Conservation (phyloP, 2,888 invertebrate genomes). For the Strigamia transsilvanica region DNA sequence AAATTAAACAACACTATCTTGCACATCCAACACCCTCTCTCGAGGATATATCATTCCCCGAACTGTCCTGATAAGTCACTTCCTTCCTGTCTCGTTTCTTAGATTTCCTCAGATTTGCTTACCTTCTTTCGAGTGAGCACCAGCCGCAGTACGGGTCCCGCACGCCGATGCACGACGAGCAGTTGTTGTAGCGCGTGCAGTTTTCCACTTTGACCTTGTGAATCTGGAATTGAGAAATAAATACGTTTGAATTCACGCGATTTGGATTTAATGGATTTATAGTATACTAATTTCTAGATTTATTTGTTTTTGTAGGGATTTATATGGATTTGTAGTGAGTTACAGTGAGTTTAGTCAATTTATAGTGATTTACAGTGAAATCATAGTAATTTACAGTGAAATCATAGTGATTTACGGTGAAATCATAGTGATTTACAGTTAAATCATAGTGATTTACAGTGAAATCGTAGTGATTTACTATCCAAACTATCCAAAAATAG, state of each 20-base stretch:
- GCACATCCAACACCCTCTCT: background rate
- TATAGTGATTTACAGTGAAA: too few relatives aligned
- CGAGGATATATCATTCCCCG: constrained; percentile 12
- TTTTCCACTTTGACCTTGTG: constrained; percentile 84
- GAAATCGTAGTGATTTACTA: too few relatives aligned
- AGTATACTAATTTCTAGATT: too few relatives aligned
- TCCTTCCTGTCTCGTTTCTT: background rate
- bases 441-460: too few relatives aligned
- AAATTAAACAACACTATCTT: constrained; percentile 19
- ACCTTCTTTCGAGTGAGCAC: constrained; percentile 90
- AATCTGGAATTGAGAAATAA: constrained; percentile 68
- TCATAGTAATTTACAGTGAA: too few relatives aligned
- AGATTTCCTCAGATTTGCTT: constrained; percentile 6
- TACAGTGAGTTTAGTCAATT: too few relatives aligned
- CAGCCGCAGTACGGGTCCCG: constrained; percentile 94
- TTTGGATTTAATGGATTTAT: too few relatives aligned
- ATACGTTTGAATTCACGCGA: too few relatives aligned
- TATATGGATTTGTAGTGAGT: too few relatives aligned
- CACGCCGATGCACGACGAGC: constrained; percentile 86
- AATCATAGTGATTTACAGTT: too few relatives aligned
- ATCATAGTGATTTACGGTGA: too few relatives aligned
- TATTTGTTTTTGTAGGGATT: too few relatives aligned
- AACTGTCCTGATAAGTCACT: constrained; percentile 12
- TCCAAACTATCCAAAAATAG: background rate
- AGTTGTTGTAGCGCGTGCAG: constrained; percentile 85